A percentile compares a stretch with the other conserved stretches of the same genome.
phyloP scores from a whole-genome alignment of 2,888 invertebrate genomes.

The Camptogramma bilineatum region DNA sequence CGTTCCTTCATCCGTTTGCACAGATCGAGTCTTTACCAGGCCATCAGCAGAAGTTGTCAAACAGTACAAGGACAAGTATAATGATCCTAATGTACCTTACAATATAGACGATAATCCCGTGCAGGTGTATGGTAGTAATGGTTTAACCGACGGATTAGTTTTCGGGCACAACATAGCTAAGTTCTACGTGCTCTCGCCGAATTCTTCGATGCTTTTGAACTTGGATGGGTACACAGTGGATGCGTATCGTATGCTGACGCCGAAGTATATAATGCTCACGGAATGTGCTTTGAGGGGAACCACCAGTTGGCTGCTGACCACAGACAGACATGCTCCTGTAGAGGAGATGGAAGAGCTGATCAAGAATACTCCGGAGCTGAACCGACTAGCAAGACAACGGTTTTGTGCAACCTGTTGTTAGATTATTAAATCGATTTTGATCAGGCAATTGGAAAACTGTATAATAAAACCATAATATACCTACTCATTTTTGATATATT shows the following conservation, averaged over 20 bases:
- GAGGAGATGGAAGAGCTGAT: slow-evolving; percentile 29
- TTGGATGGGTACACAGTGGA: slow-evolving; percentile 14
- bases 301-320: slow-evolving; percentile 7
- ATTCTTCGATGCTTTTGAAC: not conserved
- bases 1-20: slow-evolving; percentile 11
- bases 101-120: slow-evolving; percentile 36
- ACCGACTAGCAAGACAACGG: slow-evolving; percentile 8
- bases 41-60: slow-evolving; percentile 21
- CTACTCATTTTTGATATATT: too few species aligned
- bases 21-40: slow-evolving; percentile 10
- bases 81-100: slow-evolving; percentile 25
- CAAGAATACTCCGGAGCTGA: slow-evolving; percentile 24
- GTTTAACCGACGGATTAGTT: slow-evolving; percentile 20
- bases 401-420: slow-evolving; percentile 12
- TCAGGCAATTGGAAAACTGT: too few species aligned
- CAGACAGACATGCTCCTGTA: slow-evolving; percentile 14
- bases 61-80: slow-evolving; percentile 31
- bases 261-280: slow-evolving; percentile 23
- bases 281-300: slow-evolving; percentile 18
- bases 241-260: slow-evolving; percentile 10
- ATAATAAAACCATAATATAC: too few species aligned
- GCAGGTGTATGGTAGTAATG: not conserved
- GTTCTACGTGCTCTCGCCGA: slow-evolving; percentile 28
- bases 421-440: too few species aligned
- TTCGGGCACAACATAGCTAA: slow-evolving; percentile 30